A percentile compares a stretch with the other conserved stretches of the same genome.
Conservation (phyloP, 1,140 invertebrate genomes). For the Adoxophyes honmai region DNA sequence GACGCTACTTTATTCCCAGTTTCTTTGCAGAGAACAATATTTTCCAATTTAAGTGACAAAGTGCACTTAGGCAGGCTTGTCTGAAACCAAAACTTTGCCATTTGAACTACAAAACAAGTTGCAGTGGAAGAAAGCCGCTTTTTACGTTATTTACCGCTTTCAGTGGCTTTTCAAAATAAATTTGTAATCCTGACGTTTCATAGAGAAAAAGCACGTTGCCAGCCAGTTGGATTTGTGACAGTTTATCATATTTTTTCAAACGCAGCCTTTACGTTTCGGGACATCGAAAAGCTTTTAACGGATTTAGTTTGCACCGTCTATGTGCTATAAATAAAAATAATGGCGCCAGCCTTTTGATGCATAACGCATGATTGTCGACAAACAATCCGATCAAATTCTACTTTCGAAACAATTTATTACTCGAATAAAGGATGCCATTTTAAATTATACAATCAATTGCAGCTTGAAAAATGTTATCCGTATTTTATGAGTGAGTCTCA, state of each 20-base stretch:
- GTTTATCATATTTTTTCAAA: conserved; percentile 2
- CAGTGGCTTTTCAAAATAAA: conserved; percentile 16
- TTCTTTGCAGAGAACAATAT: conserved; percentile 62
- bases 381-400: no score
- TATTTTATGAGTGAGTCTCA: no score
- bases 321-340: background rate
- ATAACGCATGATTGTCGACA: background rate
- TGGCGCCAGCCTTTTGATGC: background rate
- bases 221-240: background rate
- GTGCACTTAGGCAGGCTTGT: conserved; percentile 71
- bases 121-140: conserved; percentile 31
- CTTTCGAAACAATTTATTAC: no score
- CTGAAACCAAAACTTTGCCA: conserved; percentile 72
- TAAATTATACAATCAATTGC: no score
- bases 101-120: conserved; percentile 57
- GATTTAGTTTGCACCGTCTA: conserved; percentile 24
- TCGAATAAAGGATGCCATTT: no score
- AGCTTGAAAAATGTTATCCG: no score
- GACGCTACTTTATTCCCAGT: conserved; percentile 35
- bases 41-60: conserved; percentile 75
- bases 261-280: conserved; percentile 32
- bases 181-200: background rate
- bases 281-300: conserved; percentile 52
- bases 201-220: background rate
- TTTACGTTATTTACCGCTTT: conserved; percentile 32